Conservation (phyloP, 1,140 invertebrate species). For the Drosophila bocqueti region DNA sequence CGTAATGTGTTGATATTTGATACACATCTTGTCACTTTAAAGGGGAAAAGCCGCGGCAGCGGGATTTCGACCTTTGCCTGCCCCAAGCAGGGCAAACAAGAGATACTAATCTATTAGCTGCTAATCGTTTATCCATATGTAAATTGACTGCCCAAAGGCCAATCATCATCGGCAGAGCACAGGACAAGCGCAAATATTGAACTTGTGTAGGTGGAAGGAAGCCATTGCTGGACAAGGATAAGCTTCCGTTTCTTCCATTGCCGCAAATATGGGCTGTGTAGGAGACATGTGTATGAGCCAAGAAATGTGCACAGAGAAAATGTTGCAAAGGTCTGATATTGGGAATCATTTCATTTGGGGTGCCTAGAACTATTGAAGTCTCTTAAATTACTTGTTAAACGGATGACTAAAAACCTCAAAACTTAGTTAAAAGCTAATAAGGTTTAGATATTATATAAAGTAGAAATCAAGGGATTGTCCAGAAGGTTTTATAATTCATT, state of each 20-base stretch:
- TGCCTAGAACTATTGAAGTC: too few relatives aligned
- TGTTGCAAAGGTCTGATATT: background rate
- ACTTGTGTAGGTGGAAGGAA: constrained; percentile 44
- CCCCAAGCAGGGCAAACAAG: constrained; percentile 45
- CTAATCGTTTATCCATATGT: constrained; percentile 75
- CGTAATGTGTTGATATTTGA: constrained; percentile 59
- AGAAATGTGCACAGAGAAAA: constrained; percentile 1
- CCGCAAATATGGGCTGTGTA: constrained; percentile 3
- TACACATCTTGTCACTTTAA: constrained; percentile 54
- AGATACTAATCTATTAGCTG: constrained; percentile 78
- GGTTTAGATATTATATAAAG: too few relatives aligned
- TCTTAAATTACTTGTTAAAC: background rate
- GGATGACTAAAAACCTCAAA: too few relatives aligned
- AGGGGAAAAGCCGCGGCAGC: constrained; percentile 13
- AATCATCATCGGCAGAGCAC: constrained; percentile 46
- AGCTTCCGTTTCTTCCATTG: constrained; percentile 7
- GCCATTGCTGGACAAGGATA: constrained; percentile 23
- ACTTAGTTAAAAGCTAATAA: too few relatives aligned
- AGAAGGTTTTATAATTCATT: too few relatives aligned
- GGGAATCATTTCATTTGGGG: too few relatives aligned
- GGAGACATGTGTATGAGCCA: background rate
- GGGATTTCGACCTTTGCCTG: constrained; percentile 28
- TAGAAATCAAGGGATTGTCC: too few relatives aligned
- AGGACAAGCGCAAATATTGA: constrained; percentile 66
- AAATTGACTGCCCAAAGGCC: constrained; percentile 67